phyloP scores from a whole-genome alignment of 2,888 invertebrate genomes.

The Tethea ocularis region DNA sequence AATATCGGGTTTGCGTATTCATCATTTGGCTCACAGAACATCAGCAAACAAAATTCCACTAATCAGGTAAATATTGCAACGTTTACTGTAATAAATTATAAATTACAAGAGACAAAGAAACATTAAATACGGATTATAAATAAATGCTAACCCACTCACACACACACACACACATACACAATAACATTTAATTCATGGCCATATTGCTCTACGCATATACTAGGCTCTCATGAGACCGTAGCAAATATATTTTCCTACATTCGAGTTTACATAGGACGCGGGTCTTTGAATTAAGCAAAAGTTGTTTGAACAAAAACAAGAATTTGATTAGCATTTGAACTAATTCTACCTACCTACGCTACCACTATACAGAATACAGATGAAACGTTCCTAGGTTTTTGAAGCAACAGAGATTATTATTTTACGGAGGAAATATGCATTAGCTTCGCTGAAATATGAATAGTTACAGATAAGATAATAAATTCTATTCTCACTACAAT shows the following conservation, averaged over 20 bases:
- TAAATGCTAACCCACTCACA: neutral
- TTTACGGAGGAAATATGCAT: neutral
- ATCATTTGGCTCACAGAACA: neutral
- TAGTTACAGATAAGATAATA: neutral
- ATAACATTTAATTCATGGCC: neutral
- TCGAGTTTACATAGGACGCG: slow-evolving; percentile 49
- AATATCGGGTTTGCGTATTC: neutral
- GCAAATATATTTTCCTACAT: slow-evolving; percentile 35
- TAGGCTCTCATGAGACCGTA: slow-evolving; percentile 39
- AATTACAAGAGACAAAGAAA: neutral
- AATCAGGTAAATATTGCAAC: neutral
- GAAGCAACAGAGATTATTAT: neutral
- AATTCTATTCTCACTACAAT: neutral
- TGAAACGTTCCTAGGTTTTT: slow-evolving; percentile 16
- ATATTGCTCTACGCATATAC: slow-evolving; percentile 16
- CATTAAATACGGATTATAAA: neutral
- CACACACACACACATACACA: neutral
- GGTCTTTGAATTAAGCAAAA: slow-evolving; percentile 48
- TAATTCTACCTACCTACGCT: slow-evolving; percentile 28
- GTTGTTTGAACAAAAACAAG: slow-evolving; percentile 52
- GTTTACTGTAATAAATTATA: neutral
- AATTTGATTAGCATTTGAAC: slow-evolving; percentile 54
- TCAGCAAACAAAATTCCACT: neutral
- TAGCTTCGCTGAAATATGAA: neutral
- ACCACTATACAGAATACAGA: slow-evolving; percentile 21